phyloP scores from a whole-genome alignment of 2,888 invertebrate species.

The Conus canariensis region DNA sequence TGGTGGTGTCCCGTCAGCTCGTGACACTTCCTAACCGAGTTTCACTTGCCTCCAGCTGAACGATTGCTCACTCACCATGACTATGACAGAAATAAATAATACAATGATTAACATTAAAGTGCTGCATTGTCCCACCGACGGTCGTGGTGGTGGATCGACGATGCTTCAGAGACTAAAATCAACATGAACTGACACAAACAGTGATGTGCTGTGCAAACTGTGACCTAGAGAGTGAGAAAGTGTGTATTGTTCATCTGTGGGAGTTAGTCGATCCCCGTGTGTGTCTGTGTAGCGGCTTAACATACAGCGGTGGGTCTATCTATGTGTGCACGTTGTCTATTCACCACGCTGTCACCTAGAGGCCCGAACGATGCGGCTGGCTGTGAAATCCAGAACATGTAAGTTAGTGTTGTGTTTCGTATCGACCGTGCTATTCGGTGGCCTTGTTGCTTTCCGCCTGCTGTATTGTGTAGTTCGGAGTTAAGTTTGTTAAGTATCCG shows the following conservation, averaged over 20 bases:
- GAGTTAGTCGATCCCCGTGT: background rate
- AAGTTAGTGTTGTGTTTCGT: background rate
- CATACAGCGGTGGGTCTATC: background rate
- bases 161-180: too few relatives aligned
- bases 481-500: too few relatives aligned
- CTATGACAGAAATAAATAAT: background rate
- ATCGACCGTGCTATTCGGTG: background rate
- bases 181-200: too few relatives aligned
- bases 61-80: background rate
- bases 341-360: background rate
- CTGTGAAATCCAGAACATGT: conserved; percentile 8
- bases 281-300: background rate
- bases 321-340: background rate
- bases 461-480: too few relatives aligned
- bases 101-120: background rate
- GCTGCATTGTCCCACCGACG: too few relatives aligned
- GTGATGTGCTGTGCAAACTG: too few relatives aligned
- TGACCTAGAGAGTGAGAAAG: background rate
- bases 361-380: background rate
- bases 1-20: too few relatives aligned
- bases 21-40: too few relatives aligned
- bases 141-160: too few relatives aligned
- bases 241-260: background rate
- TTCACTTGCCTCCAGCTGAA: too few relatives aligned
- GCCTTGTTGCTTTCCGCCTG: background rate